These are phyloP conservation scores for Sebastes minor DNA, from an alignment of 2,797 vertebrate genomes.

Conservation along the genomic window DNA sequence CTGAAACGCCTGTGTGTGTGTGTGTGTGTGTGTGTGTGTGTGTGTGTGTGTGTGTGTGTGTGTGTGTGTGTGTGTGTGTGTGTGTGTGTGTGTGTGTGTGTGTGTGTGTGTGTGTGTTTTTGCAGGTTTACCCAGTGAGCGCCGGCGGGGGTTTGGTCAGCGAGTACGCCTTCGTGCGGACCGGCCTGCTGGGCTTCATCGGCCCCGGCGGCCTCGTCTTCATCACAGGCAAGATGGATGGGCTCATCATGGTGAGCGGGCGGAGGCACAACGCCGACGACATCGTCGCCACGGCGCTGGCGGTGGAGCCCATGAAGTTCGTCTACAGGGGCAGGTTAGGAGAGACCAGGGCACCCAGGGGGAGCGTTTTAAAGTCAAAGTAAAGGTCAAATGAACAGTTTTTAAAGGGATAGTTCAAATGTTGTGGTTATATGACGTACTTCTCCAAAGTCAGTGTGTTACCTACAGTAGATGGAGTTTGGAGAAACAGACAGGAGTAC, in stretches of 20 bases:
- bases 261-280: slow-evolving; percentile 97
- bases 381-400: background rate
- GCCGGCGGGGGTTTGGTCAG: slow-evolving; percentile 92
- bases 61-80: background rate
- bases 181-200: slow-evolving; percentile 94
- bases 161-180: slow-evolving; percentile 96
- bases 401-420: background rate
- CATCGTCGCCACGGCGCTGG: slow-evolving; percentile 96
- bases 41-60: background rate
- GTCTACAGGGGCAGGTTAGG: slow-evolving; percentile 97
- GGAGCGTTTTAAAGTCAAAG: background rate
- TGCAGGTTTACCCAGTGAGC: slow-evolving; percentile 94
- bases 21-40: background rate
- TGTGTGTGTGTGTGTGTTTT: background rate
- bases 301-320: slow-evolving; percentile 99
- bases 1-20: background rate
- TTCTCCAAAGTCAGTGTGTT: background rate
- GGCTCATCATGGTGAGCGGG: slow-evolving; percentile 97
- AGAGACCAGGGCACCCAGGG: background rate
- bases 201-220: slow-evolving; percentile 97
- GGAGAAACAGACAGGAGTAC: background rate
- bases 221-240: slow-evolving; percentile 98
- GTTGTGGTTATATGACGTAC: background rate
- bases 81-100: background rate
- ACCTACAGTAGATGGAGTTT: background rate